Base-by-base conservation (phyloP, 2,888 invertebrate genomes). In the Ophion obscuratus region DNA sequence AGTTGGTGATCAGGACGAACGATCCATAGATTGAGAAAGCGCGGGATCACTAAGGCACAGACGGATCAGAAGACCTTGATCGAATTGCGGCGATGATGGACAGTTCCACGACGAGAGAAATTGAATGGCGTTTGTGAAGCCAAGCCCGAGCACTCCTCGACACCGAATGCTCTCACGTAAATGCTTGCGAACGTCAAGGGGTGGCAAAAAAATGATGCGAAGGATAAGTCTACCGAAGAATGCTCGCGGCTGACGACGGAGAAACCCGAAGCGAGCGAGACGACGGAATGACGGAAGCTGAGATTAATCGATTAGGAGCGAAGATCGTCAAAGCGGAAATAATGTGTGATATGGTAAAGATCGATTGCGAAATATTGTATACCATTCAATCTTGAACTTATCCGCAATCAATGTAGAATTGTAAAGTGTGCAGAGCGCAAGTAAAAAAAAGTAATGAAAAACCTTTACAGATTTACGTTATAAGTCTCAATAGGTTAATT, bases 321-420 rank as follows among this genome's bases (percentile, higher is more conserved):
- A 98, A 97, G 94, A 96, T 99, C 87, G 95, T 99, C 0, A 98
- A 98, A 95, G 99, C 99, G 17, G 99, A 99, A 95, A 96, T 99
- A 90, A 96, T 98, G 95, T 99, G 98, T 27, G 96, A 99, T 92
- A 94, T 93, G 90, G 96, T 95, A 90, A 90, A 3, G 47, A 53
- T 53, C 14, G 47, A 14, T 53, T 14, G 11, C 47, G 14, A 53
- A 53, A 53, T 53, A 53, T 53, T 53, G 11, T 53, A 14, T 53
- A 11, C 1, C 14, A 3, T 36, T 24, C 74, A 64, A 31, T 59
- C 27, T 53, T 70, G 14, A 3, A 17, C 59, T 7, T 31, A 2
- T 1, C 14, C 24, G 24, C 47, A 53, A 10, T 76, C 6, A 2
- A 59, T 2, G 53, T 53, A 53, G 2, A 14, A 10, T 14, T 53